Conservation (phyloP, 2,888 invertebrate genomes). For the Drosophila nr. medialis region DNA sequence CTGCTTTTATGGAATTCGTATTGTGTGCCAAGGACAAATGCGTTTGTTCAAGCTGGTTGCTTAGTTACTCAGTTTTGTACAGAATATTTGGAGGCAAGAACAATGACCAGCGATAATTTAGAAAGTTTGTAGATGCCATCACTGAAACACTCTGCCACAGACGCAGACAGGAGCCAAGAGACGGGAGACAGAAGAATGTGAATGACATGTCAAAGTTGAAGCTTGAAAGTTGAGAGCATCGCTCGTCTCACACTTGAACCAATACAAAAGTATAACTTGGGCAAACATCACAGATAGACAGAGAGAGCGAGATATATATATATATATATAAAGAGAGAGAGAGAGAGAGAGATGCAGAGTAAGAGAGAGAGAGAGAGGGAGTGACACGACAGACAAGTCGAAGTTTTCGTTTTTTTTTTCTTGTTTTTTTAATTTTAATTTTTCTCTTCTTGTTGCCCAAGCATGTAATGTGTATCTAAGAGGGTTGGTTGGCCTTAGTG, state of each 20-base stretch:
- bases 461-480: slow-evolving; percentile 29
- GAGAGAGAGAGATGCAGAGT: background rate
- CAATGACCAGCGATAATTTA: slow-evolving; percentile 70
- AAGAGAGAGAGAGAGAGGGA: background rate
- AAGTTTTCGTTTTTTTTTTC: slow-evolving; percentile 45
- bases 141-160: slow-evolving; percentile 4
- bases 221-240: slow-evolving; percentile 50
- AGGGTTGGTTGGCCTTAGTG: background rate
- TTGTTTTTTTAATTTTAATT: background rate
- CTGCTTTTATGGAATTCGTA: slow-evolving; percentile 36
- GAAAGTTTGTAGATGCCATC: slow-evolving; percentile 54
- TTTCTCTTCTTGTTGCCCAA: background rate
- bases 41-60: slow-evolving; percentile 6
- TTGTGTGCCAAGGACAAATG: slow-evolving; percentile 34
- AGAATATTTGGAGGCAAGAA: slow-evolving; percentile 32
- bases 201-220: slow-evolving; percentile 65
- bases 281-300: slow-evolving; percentile 14
- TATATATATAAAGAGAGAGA: no score
- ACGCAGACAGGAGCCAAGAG: background rate
- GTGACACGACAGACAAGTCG: slow-evolving; percentile 44
- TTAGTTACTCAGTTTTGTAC: slow-evolving; percentile 12
- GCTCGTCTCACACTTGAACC: slow-evolving; percentile 50
- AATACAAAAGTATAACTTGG: slow-evolving; percentile 46
- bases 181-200: slow-evolving; percentile 22
- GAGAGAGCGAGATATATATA: background rate